Conservation (phyloP, 2,888 invertebrate species). For the Drosophila tanythrix region DNA sequence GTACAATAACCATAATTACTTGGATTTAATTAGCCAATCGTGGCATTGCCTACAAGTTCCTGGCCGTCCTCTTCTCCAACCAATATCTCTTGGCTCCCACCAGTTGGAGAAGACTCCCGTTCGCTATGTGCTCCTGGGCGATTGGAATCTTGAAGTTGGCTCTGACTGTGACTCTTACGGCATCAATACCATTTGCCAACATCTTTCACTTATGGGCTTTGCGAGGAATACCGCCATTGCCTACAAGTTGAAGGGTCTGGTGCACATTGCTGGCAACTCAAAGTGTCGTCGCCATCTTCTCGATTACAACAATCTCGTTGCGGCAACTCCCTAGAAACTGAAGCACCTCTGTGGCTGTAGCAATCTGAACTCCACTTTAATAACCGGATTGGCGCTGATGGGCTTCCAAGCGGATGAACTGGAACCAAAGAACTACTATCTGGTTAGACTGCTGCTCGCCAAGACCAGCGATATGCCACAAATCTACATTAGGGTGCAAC, state of each 20-base stretch:
- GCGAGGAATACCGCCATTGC: background rate
- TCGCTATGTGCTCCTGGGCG: constrained; percentile 35
- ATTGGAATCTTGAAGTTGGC: constrained; percentile 41
- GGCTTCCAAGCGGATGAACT: constrained; percentile 11
- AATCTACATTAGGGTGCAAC: constrained; percentile 29
- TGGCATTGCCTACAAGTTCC: constrained; percentile 39
- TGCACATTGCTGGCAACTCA: constrained; percentile 19
- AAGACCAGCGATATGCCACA: background rate
- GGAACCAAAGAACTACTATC: constrained; percentile 25
- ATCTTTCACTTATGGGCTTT: constrained; percentile 28
- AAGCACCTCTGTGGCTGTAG: constrained; percentile 34
- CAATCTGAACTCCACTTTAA: constrained; percentile 8
- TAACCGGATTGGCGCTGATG: constrained; percentile 44
- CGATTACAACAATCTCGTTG: background rate
- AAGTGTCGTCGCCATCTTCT: constrained; percentile 11
- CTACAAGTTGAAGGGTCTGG: constrained; percentile 28
- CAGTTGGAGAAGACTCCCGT: background rate
- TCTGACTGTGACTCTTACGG: background rate
- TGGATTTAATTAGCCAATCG: constrained; percentile 14
- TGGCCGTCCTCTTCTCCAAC: constrained; percentile 38
- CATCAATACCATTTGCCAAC: constrained; percentile 9
- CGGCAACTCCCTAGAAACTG: background rate
- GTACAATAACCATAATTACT: background rate
- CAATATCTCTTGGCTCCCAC: constrained; percentile 45
- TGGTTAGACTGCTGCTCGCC: constrained; percentile 27